Conservation (phyloP, 2,888 invertebrate genomes). For the Aelia acuminata region DNA sequence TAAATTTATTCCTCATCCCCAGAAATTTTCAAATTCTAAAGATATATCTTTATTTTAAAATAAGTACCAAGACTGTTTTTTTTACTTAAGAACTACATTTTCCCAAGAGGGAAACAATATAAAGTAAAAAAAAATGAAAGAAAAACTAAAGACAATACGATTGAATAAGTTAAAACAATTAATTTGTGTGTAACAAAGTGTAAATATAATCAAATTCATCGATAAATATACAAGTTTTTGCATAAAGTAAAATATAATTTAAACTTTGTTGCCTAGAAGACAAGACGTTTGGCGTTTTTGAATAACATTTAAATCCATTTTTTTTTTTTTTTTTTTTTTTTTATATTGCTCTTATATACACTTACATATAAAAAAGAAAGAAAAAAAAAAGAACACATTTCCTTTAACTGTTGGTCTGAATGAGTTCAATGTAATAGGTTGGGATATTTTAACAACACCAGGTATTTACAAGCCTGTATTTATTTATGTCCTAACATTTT, state of each 20-base stretch:
- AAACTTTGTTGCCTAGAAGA: slow-evolving; percentile 45
- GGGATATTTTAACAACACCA: slow-evolving; percentile 49
- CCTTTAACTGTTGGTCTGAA: slow-evolving; percentile 55
- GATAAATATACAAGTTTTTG: slow-evolving; percentile 57
- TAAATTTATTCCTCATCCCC: slow-evolving; percentile 34
- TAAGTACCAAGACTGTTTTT: slow-evolving; percentile 63
- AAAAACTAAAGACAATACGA: slow-evolving; percentile 58
- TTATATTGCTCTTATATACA: slow-evolving; percentile 51
- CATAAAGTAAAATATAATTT: slow-evolving; percentile 57
- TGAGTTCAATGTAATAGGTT: slow-evolving; percentile 53
- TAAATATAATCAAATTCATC: slow-evolving; percentile 54
- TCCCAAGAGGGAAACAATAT: slow-evolving; percentile 52
- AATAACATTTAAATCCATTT: slow-evolving; percentile 48
- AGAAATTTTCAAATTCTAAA: slow-evolving; percentile 41
- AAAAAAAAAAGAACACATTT: slow-evolving; percentile 43
- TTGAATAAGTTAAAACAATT: slow-evolving; percentile 62
- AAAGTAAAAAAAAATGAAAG: slow-evolving; percentile 41
- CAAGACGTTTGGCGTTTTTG: slow-evolving; percentile 6
- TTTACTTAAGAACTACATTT: slow-evolving; percentile 62
- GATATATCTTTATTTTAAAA: slow-evolving; percentile 61
- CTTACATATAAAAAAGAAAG: slow-evolving; percentile 36
- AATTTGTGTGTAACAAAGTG: slow-evolving; percentile 55
- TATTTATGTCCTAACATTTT: slow-evolving; percentile 36
- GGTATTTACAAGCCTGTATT: slow-evolving; percentile 50
- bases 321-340: slow-evolving; percentile 15